Percentiles rank a stretch among this genome's conserved stretches.
These are phyloP conservation scores for Ametastegia equiseti DNA, from an alignment of 2,888 invertebrate genomes.

Conservation along the genomic window DNA sequence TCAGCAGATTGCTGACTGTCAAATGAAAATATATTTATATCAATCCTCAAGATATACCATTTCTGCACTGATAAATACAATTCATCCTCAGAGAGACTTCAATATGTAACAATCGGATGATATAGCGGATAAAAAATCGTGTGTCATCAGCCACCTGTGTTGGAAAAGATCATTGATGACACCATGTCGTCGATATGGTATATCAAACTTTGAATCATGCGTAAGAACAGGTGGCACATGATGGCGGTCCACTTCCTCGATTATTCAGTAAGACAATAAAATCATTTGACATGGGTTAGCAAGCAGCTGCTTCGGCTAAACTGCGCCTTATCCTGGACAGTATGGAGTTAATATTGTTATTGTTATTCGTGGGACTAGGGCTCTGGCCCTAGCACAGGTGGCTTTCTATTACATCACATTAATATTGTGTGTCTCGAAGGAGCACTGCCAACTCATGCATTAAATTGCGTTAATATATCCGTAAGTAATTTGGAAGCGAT, in stretches of 20 bases:
- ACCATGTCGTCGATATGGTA: neutral
- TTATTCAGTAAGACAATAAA: neutral
- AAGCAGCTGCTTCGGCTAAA: constrained; percentile 2
- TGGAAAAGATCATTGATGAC: neutral
- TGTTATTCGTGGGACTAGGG: neutral
- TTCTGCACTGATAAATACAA: too few species aligned
- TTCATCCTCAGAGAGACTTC: too few species aligned
- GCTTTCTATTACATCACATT: constrained; percentile 3
- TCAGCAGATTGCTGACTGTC: too few species aligned
- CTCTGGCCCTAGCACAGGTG: neutral
- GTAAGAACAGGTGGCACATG: neutral
- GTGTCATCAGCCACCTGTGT: too few species aligned
- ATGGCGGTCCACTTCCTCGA: neutral
- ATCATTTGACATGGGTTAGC: constrained; percentile 30
- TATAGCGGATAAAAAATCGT: too few species aligned
- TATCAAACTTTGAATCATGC: neutral
- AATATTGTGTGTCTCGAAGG: constrained; percentile 30
- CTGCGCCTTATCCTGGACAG: constrained; percentile 11
- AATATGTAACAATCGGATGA: too few species aligned
- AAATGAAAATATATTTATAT: too few species aligned
- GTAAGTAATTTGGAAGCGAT: constrained; percentile 8
- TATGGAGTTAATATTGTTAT: neutral
- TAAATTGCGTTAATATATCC: constrained; percentile 24
- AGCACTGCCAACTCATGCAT: constrained; percentile 21
- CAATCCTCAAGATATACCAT: too few species aligned